Evolutionary conservation across 1,140 invertebrate species (phyloP), one percentile per base, ranked within the genome.

Genomic region (Saccostrea echinata): DNA sequence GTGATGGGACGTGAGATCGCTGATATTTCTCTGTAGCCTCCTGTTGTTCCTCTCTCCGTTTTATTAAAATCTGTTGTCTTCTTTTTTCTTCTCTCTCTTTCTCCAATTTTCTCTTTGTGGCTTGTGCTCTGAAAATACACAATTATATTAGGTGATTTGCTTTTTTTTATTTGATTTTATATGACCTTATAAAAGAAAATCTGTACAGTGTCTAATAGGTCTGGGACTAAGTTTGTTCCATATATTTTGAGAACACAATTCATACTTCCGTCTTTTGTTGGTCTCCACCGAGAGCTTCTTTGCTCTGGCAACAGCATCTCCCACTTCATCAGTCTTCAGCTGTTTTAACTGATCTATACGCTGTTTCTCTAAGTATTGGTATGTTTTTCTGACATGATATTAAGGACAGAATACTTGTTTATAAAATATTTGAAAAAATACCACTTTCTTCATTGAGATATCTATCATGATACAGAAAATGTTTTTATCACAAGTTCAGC

Each of bases 1-100:
- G 83, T 35, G 80, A 57, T 51, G 84, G 85, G 24, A 92, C 35
- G 71, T 91, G 90, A 12, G 88, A 91, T 55, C 93, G 57, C 81
- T 94, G 93, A 87, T 92, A 94, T 84, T 91, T 92, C 87, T 94
- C 93, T 64, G 93, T 94, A 13, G 93, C 93, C 64, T 92, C 90
- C 61, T 90, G 88, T 68, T 94, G 93, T 86, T 92, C 86, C 68
- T 93, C 90, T 53, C 90, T 89, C 13, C 93, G 80, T 84, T 90
- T 91, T 21, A 85, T 43, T 81, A 94, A 86, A 84, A 94, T 94
- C 30, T 91, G 91, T 84, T 93, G 91, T 81, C 93, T 87, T 53
- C 93, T 85, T 87, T 91, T 92, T 87, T 94, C 93, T 89, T 93
- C 93, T 84, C 90, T 88, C 51, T 91, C 81, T 82, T 88, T 90